Evolutionary conservation across 2,888 invertebrate genomes (phyloP).

Genomic region (Aleiodes testaceus): DNA sequence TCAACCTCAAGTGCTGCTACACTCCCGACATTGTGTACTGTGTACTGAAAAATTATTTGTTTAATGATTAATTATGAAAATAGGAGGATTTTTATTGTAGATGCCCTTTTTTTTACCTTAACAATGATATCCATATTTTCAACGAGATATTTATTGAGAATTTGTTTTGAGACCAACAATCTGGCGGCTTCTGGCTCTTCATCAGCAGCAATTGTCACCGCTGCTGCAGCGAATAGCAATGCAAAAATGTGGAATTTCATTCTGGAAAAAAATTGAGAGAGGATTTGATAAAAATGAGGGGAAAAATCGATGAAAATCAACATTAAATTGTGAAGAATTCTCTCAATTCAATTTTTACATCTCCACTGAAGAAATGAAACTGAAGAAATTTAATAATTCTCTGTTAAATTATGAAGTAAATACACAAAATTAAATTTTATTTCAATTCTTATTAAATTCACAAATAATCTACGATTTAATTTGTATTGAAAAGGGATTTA

Average conservation of each 20-base stretch:
- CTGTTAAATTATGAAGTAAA: neutral
- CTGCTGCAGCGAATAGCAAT: slow-evolving; percentile 73
- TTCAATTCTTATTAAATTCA: neutral
- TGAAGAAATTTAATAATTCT: slow-evolving; percentile 49
- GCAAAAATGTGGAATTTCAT: slow-evolving; percentile 72
- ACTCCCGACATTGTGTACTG: slow-evolving; percentile 93
- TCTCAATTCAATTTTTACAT: neutral
- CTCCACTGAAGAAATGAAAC: neutral
- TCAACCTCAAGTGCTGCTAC: slow-evolving; percentile 92
- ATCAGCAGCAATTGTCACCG: slow-evolving; percentile 75
- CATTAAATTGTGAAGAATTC: neutral
- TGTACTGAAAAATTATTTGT: slow-evolving; percentile 77
- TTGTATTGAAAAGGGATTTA: neutral
- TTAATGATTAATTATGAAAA: slow-evolving; percentile 1
- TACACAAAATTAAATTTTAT: neutral
- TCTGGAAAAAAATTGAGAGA: slow-evolving; percentile 58
- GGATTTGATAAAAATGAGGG: neutral
- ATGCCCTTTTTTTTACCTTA: slow-evolving; percentile 74
- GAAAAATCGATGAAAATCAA: neutral
- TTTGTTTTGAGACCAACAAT: slow-evolving; percentile 92
- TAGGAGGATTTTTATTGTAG: too few relatives aligned
- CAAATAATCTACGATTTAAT: neutral
- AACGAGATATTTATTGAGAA: slow-evolving; percentile 95
- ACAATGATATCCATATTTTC: slow-evolving; percentile 97
- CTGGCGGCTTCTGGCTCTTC: slow-evolving; percentile 82